phyloP scores from a whole-genome alignment of 2,888 invertebrate genomes.

The Micoletzkya japonica region DNA sequence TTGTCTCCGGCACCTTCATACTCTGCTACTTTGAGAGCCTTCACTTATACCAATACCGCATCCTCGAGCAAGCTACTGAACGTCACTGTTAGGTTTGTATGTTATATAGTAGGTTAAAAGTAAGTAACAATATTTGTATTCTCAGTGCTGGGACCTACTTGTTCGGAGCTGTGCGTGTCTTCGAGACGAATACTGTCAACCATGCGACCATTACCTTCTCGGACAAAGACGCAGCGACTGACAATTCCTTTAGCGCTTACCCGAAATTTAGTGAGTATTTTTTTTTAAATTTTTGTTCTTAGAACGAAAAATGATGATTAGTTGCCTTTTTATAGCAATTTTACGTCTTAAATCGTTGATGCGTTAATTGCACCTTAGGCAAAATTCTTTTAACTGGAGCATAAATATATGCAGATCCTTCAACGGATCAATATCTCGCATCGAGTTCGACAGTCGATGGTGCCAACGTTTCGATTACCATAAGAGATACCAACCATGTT shows the following conservation, averaged over 20 bases:
- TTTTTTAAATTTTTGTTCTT: not conserved
- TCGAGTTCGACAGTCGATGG: not conserved
- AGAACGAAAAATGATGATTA: not conserved
- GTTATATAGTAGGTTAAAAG: too few species aligned
- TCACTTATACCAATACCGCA: too few species aligned
- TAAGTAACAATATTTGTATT: too few species aligned
- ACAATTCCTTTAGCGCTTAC: not conserved
- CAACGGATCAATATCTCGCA: too few species aligned
- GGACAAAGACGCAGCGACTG: not conserved
- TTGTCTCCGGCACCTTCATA: too few species aligned
- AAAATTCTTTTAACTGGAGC: too few species aligned
- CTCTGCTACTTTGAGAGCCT: too few species aligned
- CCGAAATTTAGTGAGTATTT: slow-evolving; percentile 8
- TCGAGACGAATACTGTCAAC: not conserved
- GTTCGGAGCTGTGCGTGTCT: not conserved
- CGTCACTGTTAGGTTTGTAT: too few species aligned
- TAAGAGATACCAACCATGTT: not conserved
- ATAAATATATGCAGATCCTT: too few species aligned
- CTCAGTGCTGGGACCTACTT: not conserved
- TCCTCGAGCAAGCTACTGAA: too few species aligned
- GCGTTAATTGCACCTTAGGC: not conserved
- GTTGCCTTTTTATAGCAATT: not conserved
- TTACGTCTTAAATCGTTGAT: not conserved
- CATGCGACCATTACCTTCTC: slow-evolving; percentile 13
- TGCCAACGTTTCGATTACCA: not conserved